Base-by-base conservation (phyloP, 2,888 invertebrate genomes). In the Chrysomela aeneicollis region DNA sequence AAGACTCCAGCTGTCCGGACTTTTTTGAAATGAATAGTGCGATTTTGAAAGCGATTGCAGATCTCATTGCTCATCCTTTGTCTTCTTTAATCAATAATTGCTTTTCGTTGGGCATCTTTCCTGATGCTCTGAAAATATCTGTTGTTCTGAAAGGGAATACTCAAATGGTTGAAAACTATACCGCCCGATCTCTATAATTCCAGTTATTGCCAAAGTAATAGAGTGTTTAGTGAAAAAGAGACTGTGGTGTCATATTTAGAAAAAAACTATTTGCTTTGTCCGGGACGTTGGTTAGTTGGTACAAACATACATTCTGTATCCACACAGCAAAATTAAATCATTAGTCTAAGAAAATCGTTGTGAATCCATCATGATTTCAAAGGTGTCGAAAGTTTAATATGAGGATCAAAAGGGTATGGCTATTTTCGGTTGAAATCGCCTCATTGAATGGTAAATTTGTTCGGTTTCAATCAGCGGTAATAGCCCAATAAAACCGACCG, bases 401-500 rank as follows among this genome's bases (percentile, higher is more conserved):
- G 35, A 35, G 9, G 42, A 15, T 8, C n/a, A 42, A 42, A 42
- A 42, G 42, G n/a, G 42, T n/a, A 15, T 6, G 42, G 8, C 42
- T 15, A 42, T 42, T 42, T 42, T 42, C 42, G 42, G 15, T 8
- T 12, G 42, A 42, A 42, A 42, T 42, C 42, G n/a, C 42, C 42
- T n/a, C 42, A 42, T 15, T 6, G 42, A 42, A 42, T 6, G 15
- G 12, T 3, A 73, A 75, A 74, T 74, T 73, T 68, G 70, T 72
- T 68, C 68, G 71, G 73, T 74, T 76, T 74, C 73, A 74, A 74
- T 75, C 73, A 66, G 64, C 59, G 70, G 69, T 72, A 75, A 75
- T 75, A 73, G 72, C 68, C 68, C 74, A 74, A 76, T 77, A 76
- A 77, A 77, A 77, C 71, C 72, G 72, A 2, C 42, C 42, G 42